A percentile compares a stretch with the other conserved stretches of the same genome.
These are phyloP conservation scores for Panagrolaimus sp. DNA, from an alignment of 1,140 invertebrate genomes.

Conservation along the genomic window DNA sequence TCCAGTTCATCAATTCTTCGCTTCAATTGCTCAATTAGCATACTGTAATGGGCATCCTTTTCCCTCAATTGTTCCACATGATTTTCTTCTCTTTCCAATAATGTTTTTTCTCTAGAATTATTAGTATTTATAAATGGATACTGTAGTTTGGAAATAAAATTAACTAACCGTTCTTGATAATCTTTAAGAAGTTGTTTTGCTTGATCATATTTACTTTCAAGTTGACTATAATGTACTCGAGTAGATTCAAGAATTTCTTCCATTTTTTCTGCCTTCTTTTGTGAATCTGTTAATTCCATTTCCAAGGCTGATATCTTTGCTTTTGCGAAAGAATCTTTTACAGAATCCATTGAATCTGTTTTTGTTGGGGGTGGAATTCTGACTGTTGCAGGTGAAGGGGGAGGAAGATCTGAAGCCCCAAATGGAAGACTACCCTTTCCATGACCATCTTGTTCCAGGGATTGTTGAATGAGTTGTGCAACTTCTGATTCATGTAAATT, in stretches of 20 bases:
- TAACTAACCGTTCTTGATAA: conserved; percentile 49
- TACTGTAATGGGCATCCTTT: conserved; percentile 52
- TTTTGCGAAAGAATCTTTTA: conserved; percentile 30
- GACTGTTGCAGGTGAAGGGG: background rate
- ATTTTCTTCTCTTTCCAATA: conserved; percentile 55
- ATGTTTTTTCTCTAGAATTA: conserved; percentile 48
- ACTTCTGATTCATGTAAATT: conserved; percentile 57
- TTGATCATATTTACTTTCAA: conserved; percentile 56
- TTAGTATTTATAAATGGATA: background rate
- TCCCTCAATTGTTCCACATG: conserved; percentile 53
- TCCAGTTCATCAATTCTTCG: conserved; percentile 54
- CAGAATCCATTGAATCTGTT: background rate
- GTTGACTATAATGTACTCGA: conserved; percentile 45
- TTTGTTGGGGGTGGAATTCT: conserved; percentile 15
- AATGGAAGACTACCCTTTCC: background rate
- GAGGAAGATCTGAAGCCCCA: conserved; percentile 32
- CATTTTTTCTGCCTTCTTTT: conserved; percentile 54
- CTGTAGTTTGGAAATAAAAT: background rate
- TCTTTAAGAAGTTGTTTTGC: conserved; percentile 47
- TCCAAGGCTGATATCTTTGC: conserved; percentile 49
- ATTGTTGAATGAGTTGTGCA: conserved; percentile 50
- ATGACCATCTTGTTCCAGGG: conserved; percentile 33
- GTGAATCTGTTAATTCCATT: conserved; percentile 46
- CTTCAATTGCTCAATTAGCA: conserved; percentile 43
- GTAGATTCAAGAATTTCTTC: conserved; percentile 43